These are phyloP conservation scores for Automeris io DNA, from an alignment of 2,888 invertebrate species.

Conservation along the genomic window DNA sequence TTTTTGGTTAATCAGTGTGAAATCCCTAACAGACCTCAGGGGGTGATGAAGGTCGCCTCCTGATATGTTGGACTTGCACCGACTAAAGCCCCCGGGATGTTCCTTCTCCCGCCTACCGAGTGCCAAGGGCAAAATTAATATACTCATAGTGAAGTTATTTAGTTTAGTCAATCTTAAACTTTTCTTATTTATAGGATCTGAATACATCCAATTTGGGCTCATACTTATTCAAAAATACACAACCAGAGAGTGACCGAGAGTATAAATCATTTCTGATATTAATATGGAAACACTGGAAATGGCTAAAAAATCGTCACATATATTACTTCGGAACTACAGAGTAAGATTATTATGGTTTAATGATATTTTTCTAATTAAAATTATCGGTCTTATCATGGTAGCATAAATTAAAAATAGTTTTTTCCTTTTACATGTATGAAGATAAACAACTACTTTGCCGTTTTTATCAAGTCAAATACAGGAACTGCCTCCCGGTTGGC, in stretches of 20 bases:
- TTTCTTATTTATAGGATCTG: constrained; percentile 33
- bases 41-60: too few relatives aligned
- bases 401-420: background rate
- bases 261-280: constrained; percentile 65
- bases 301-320: constrained; percentile 75
- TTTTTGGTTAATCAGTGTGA: too few relatives aligned
- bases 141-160: too few relatives aligned
- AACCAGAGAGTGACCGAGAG: constrained; percentile 4
- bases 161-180: too few relatives aligned
- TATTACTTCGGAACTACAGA: constrained; percentile 47
- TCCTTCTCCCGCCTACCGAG: too few relatives aligned
- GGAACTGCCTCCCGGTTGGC: too few relatives aligned
- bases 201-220: constrained; percentile 44
- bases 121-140: too few relatives aligned
- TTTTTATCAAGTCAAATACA: too few relatives aligned
- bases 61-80: too few relatives aligned
- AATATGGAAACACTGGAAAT: constrained; percentile 77
- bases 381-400: constrained; percentile 2
- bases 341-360: constrained; percentile 9
- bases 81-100: too few relatives aligned
- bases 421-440: background rate
- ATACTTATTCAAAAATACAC: constrained; percentile 32
- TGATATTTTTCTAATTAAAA: background rate
- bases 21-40: too few relatives aligned
- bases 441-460: too few relatives aligned